Base-by-base conservation (phyloP, 2,797 vertebrate species). In the Falco rusticolus region DNA sequence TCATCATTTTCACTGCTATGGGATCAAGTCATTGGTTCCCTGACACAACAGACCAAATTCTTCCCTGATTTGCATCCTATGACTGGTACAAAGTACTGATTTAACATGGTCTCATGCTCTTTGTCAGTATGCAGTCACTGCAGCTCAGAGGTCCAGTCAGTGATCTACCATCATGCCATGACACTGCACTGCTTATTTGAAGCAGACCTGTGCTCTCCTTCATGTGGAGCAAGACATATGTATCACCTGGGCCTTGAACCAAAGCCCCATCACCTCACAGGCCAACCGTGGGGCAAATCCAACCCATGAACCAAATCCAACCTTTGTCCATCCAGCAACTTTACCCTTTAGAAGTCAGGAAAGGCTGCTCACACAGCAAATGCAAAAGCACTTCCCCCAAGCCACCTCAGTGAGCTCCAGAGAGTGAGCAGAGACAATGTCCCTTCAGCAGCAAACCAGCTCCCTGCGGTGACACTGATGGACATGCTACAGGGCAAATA, bases 401-500 rank as follows among this genome's bases (percentile, higher is more conserved):
- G 17, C 33, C 7, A 1, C 33, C n/a, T 31, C 83, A 21, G 37
- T 0, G 6, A 34, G 37, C 60, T 43, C 16, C 45, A 26, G 8
- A 19, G 53, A 14, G 26, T 0, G 17, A 26, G 45, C 71, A 45
- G 61, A 51, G 20, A 25, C 53, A 7, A 19, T 0, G 3, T 51
- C 45, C 54, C 26, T 34, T 16, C 20, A 21, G 45, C 53, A 76
- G 71, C 71, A 43, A 68, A 68, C 16, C 60, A 43, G 37, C 53
- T 43, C 37, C 45, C 71, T 29, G 71, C 5, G 1, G 37, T 10
- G 31, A 25, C 16, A 25, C 70, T 13, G 43, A 57, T 2, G 7
- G 70, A 50, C 25, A 2, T 9, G 53, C 70, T 57, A 9, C 51
- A 11, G 34, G 31, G 51, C 20, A 29, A 41, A 34, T 29, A 75